Base-by-base conservation (phyloP, 2,797 vertebrate genomes). In the Trichosurus vulpecula region DNA sequence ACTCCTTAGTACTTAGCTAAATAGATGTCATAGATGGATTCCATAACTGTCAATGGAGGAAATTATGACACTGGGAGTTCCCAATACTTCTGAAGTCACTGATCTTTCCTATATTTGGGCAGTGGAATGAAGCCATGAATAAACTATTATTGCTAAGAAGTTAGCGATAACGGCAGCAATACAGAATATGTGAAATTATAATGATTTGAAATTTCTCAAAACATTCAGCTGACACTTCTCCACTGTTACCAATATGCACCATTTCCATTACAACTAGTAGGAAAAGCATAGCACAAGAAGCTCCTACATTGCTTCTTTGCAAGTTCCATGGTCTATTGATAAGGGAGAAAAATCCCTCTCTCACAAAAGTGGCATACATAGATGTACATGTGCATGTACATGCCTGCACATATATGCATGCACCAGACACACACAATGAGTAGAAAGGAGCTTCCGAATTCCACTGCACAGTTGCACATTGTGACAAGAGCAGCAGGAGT, bases 251-350 rank as follows among this genome's bases (percentile, higher is more conserved):
- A 87, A 13, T 30, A 54, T 25, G 10, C 54, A 55, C 22, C 57
- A 4, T 6, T 31, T 2, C 58, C 66, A 94, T 13, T 92, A 10
- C 12, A 58, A 96, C 47, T 66, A 10, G 4, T 81, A 91, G 92
- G n/a, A 11, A 93, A 35, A 16, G 90, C 22, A 29, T 90, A 90
- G 52, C 31, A 94, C 92, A n/a, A 47, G 66, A 74, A 96, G 57
- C 52, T 92, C 2, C 10, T 51, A 53, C 29, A 53, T 6, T 94
- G 30, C 2, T 56, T 95, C 94, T 97, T 52, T 55, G 35, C 97
- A 96, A 81, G 91, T 93, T 25, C n/a, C 54, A 74, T 29, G 92
- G 14, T 93, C 2, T 58, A 58, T 56, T 56, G 94, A 96, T 96
- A 54, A 81, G 66, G 95, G 61, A 10, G 96, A 4, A 91, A 93